Percentiles rank a stretch among this genome's conserved stretches.
These are phyloP conservation scores for Chymomyza procnemis DNA, from an alignment of 2,888 invertebrate genomes.

Conservation along the genomic window DNA sequence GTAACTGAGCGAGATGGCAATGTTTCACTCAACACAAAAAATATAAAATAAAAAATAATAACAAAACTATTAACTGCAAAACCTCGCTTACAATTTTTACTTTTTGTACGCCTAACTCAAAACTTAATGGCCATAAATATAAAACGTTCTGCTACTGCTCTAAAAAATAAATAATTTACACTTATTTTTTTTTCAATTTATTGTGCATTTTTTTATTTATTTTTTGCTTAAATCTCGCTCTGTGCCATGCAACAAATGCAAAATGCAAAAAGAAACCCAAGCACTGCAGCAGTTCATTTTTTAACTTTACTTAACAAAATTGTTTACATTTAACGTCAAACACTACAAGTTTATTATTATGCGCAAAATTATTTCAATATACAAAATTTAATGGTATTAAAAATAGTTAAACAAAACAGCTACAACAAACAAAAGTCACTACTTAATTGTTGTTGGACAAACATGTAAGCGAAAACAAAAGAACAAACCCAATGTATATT, in stretches of 20 bases:
- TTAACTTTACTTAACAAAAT: neutral
- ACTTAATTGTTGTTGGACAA: neutral
- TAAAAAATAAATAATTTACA: neutral
- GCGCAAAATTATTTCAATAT: neutral
- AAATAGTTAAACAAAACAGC: neutral
- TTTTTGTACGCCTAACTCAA: neutral
- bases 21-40: neutral
- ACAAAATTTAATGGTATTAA: neutral
- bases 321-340: neutral
- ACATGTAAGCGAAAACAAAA: neutral
- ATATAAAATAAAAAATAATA: neutral
- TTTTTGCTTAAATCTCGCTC: slow-evolving; percentile 53
- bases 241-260: slow-evolving; percentile 39
- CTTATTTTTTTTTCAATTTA: neutral
- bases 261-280: slow-evolving; percentile 19
- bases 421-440: too few relatives aligned
- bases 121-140: neutral
- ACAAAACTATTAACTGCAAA: neutral
- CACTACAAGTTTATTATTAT: neutral
- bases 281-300: slow-evolving; percentile 8
- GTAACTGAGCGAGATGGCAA: slow-evolving; percentile 2
- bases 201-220: neutral
- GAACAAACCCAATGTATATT: neutral
- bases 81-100: neutral
- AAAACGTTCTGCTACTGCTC: neutral